Evolutionary conservation across 2,113 vertebrate species (phyloP).

Genomic region (Antechinus stuartii): DNA sequence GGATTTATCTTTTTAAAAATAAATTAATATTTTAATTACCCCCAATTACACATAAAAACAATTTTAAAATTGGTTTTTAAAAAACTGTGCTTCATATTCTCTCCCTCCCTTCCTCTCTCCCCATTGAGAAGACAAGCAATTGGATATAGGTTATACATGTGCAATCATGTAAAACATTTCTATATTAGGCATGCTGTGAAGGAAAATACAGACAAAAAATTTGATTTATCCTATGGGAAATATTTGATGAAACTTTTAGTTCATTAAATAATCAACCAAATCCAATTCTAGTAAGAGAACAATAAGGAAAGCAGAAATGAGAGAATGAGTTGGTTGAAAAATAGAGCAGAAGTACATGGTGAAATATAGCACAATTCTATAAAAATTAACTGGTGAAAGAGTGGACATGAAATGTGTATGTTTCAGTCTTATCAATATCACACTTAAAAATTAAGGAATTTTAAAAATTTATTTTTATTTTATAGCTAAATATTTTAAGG

Average conservation of each 20-base stretch:
- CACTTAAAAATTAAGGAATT: slow-evolving; percentile 53
- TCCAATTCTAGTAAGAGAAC: neutral
- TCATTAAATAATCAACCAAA: neutral
- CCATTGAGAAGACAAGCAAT: neutral
- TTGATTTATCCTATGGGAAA: neutral
- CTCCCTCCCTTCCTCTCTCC: too few relatives aligned
- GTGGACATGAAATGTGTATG: neutral
- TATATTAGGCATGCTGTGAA: neutral
- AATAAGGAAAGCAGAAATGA: neutral
- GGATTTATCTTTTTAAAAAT: neutral
- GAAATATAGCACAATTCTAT: neutral
- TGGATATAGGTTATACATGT: neutral
- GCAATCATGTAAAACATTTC: neutral
- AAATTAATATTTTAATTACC: neutral
- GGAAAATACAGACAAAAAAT: neutral
- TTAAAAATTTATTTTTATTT: slow-evolving; percentile 67
- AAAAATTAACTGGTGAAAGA: neutral
- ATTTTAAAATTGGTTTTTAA: neutral
- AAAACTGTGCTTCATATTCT: neutral
- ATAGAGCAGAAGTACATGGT: neutral
- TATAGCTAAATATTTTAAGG: slow-evolving; percentile 63
- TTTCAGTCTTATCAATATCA: neutral
- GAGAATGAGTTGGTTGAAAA: neutral
- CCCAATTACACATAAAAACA: neutral
- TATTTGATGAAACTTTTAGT: neutral